Conservation (phyloP, 2,888 invertebrate genomes). For the Resseliella maxima region DNA sequence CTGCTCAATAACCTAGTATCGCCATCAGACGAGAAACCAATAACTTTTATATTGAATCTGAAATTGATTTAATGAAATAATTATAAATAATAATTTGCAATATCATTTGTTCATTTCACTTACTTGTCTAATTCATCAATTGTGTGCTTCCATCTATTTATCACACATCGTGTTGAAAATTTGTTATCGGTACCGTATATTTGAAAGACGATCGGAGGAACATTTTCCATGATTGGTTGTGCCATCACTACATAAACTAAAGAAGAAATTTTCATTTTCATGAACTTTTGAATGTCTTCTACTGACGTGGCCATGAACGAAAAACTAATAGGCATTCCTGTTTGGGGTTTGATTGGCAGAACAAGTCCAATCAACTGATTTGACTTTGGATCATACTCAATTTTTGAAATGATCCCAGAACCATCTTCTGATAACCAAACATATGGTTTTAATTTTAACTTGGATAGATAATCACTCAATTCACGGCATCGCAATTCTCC, state of each 20-base stretch:
- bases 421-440: constrained; percentile 20
- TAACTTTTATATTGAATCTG: neutral
- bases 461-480: too few relatives aligned
- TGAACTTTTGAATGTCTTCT: neutral
- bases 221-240: neutral
- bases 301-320: neutral
- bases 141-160: neutral
- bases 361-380: neutral
- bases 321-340: neutral
- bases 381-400: neutral
- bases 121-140: neutral
- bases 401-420: neutral
- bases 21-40: neutral
- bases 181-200: neutral
- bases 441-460: too few relatives aligned
- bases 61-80: neutral
- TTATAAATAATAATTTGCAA: too few relatives aligned
- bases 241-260: neutral
- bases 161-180: neutral
- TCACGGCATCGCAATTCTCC: neutral
- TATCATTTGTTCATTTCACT: too few relatives aligned
- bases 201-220: neutral
- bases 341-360: neutral
- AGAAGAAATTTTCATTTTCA: neutral
- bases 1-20: neutral